phyloP scores from a whole-genome alignment of 2,113 vertebrate species.

The Uria aalge region DNA sequence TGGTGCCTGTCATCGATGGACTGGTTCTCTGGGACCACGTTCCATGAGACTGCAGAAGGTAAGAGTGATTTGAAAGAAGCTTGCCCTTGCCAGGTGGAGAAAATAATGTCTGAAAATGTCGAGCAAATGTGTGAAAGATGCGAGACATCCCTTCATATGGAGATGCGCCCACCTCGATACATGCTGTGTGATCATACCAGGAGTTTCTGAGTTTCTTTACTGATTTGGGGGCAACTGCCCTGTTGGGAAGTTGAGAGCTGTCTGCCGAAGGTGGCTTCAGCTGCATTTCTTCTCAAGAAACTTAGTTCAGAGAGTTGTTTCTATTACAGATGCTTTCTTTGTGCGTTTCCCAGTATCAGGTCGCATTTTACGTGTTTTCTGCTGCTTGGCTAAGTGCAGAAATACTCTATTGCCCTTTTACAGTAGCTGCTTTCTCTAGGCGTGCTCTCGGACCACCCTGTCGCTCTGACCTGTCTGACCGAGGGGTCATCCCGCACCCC shows the following conservation, averaged over 20 bases:
- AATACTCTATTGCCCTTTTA: background rate
- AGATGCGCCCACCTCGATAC: background rate
- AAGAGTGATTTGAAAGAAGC: background rate
- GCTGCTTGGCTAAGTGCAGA: background rate
- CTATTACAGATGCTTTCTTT: background rate
- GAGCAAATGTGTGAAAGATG: background rate
- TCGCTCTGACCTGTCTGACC: rapidly evolving
- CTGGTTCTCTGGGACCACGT: background rate
- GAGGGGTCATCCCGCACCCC: background rate
- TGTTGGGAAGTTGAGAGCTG: background rate
- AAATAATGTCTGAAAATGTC: background rate
- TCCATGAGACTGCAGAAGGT: background rate
- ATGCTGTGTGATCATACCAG: background rate
- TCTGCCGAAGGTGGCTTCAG: background rate
- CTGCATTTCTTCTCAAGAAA: background rate
- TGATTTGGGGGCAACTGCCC: background rate
- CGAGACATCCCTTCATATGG: background rate
- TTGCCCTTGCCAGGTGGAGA: background rate
- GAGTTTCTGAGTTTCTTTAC: background rate
- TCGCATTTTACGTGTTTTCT: background rate
- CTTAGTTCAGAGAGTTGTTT: background rate
- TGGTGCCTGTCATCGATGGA: rapidly evolving
- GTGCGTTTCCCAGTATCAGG: background rate
- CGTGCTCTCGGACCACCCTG: background rate
- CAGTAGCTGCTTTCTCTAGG: background rate